Evolutionary conservation across 2,113 vertebrate genomes (phyloP), one percentile per base, ranked within the genome.

Genomic region (Rhegmatorhina hoffmannsi): DNA sequence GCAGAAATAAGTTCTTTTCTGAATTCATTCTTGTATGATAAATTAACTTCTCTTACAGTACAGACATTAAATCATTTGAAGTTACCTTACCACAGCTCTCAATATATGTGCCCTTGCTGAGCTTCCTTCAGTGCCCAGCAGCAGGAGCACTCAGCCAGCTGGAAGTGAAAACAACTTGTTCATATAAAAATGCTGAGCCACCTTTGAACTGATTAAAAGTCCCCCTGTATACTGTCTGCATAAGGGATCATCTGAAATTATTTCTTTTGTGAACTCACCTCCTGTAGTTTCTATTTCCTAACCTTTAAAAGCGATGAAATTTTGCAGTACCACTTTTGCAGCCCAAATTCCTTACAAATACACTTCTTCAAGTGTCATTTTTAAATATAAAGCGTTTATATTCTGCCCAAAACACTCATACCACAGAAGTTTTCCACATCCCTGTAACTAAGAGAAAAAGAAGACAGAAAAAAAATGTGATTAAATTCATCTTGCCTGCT

Each of bases 1-100:
- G 55, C 63, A 95, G 94, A 96, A 96, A 50, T 95, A 92, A 89
- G 79, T 87, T 96, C 8, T 94, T 90, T 79, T 94, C 74, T 94
- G 90, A 92, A 96, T 83, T 93, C 56, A 77, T 93, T 96, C 63
- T 87, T 43, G 18, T 56, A 67, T 94, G 78, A 96, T 94, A 87
- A 94, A 95, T 97, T 86, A 92, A 96, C 92, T 92, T 94, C 63
- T 83, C 69, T 76, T 85, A 40, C 63, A 79, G 77, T 78, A 55
- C 38, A 87, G 89, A 50, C n/a, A 49, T 79, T 96, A 92, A 96
- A 92, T 96, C 84, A 91, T 91, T 85, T 10, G 10, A 68, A 80
- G 78, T 79, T 95, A 78, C 69, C 69, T 94, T 76, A 67, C 44
- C 36, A 46, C 10, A 31, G 34, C 68, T 77, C 81, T 92, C 69